A percentile compares a stretch with the other conserved stretches of the same genome.
Conservation (phyloP, 2,113 vertebrate genomes). For the Sylvia atricapilla region DNA sequence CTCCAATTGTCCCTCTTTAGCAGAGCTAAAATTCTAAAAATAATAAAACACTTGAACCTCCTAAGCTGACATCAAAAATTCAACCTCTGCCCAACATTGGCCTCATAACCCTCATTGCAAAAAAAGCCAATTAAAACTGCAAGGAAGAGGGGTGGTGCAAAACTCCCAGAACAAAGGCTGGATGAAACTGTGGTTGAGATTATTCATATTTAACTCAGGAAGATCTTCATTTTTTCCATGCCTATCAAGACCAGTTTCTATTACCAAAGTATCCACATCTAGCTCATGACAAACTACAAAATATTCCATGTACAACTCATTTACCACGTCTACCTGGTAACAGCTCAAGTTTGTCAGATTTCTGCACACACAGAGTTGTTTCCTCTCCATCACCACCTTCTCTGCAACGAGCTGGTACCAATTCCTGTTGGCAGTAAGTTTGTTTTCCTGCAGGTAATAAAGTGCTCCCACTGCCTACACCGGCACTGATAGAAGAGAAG, state of each 20-base stretch:
- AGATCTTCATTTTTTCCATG: background rate
- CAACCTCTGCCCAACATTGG: background rate
- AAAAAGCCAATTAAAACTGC: background rate
- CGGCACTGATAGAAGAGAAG: background rate
- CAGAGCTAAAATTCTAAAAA: background rate
- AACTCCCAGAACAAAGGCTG: background rate
- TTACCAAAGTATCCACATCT: background rate
- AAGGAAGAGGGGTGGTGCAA: background rate
- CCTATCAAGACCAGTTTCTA: background rate
- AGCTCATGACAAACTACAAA: background rate
- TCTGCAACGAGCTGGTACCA: background rate
- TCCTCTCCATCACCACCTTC: constrained; percentile 8
- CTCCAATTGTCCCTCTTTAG: background rate
- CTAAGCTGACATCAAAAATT: background rate
- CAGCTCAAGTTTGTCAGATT: background rate
- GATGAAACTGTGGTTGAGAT: background rate
- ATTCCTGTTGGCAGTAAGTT: background rate
- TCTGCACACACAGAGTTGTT: background rate
- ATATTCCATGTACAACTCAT: background rate
- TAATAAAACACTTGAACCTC: background rate
- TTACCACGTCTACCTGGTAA: background rate
- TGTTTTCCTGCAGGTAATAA: background rate
- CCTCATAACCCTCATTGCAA: background rate
- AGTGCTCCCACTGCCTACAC: background rate
- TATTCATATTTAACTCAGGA: background rate